Evolutionary conservation across 23 tunicate genomes (phyloP).

Genomic region (Trididemnum miniatum): DNA sequence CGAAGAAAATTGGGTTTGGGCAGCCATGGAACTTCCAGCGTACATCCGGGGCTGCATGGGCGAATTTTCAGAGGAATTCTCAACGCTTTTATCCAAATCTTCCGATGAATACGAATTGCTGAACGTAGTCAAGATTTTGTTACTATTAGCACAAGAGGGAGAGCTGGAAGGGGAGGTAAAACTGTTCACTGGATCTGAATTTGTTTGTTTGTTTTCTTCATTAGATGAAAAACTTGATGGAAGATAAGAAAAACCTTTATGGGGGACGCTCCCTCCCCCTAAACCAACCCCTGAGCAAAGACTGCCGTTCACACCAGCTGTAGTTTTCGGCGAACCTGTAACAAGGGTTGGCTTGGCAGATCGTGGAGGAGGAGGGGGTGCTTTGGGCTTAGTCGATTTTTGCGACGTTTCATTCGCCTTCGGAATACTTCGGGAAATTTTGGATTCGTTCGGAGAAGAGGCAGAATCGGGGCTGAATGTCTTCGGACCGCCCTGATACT

Average conservation of each 20-base stretch:
- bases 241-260: conserved; percentile 63
- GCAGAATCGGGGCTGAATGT: not conserved
- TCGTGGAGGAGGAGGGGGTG: conserved; percentile 30
- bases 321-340: not conserved
- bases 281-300: conserved; percentile 40
- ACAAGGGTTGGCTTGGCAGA: not conserved
- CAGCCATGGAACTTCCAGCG: conserved; percentile 28
- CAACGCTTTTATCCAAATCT: not conserved
- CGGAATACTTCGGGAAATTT: not conserved
- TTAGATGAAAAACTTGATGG: not conserved
- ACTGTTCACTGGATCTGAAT: not conserved
- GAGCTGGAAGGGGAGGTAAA: not conserved
- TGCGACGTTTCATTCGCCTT: not conserved
- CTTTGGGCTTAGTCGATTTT: conserved; percentile 4
- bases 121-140: not conserved
- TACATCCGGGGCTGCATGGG: not conserved
- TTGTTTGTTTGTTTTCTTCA: not conserved
- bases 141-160: no score
- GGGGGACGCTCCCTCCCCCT: conserved; percentile 75
- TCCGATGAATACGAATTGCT: not conserved
- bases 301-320: not conserved
- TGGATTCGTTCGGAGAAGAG: not conserved
- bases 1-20: conserved; percentile 19
- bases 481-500: conserved; percentile 33
- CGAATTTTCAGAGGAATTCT: not conserved